Conservation (phyloP, 1,140 invertebrate genomes). For the Diploscapter pachys region DNA sequence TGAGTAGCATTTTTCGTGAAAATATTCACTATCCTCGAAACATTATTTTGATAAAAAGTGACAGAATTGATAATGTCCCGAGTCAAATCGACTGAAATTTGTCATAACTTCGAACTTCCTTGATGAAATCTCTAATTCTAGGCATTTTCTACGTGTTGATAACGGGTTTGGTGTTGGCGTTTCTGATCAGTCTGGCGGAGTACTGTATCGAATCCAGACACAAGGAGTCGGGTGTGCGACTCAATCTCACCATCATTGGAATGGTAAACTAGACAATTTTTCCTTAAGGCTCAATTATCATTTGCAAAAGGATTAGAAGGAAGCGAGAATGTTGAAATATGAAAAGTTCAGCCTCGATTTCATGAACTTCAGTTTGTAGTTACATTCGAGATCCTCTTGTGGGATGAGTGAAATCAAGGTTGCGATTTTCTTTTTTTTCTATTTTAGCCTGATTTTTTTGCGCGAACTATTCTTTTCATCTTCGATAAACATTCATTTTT, state of each 20-base stretch:
- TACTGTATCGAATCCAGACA: constrained; percentile 46
- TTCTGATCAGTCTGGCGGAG: constrained; percentile 45
- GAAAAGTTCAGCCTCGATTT: neutral
- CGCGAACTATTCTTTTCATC: neutral
- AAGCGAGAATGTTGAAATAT: constrained; percentile 16
- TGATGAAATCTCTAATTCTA: constrained; percentile 21
- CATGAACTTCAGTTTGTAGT: too few relatives aligned
- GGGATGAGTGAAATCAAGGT: constrained; percentile 17
- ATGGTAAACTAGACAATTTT: constrained; percentile 4
- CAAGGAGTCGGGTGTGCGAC: constrained; percentile 25
- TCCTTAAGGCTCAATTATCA: neutral
- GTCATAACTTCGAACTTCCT: too few relatives aligned
- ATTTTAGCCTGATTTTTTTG: constrained; percentile 6
- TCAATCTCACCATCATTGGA: constrained; percentile 39
- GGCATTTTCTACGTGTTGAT: constrained; percentile 55
- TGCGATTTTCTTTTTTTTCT: neutral
- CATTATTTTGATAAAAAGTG: too few relatives aligned
- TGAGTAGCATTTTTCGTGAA: neutral
- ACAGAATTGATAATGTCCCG: too few relatives aligned
- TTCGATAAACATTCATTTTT: neutral
- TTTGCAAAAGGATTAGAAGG: neutral
- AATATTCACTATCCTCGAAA: too few relatives aligned
- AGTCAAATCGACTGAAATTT: too few relatives aligned
- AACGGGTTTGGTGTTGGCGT: constrained; percentile 47
- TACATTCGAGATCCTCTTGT: too few relatives aligned